A percentile compares a stretch with the other conserved stretches of the same genome.
Evolutionary conservation across 2,797 vertebrate genomes (phyloP).

Genomic region (Argentina silus): DNA sequence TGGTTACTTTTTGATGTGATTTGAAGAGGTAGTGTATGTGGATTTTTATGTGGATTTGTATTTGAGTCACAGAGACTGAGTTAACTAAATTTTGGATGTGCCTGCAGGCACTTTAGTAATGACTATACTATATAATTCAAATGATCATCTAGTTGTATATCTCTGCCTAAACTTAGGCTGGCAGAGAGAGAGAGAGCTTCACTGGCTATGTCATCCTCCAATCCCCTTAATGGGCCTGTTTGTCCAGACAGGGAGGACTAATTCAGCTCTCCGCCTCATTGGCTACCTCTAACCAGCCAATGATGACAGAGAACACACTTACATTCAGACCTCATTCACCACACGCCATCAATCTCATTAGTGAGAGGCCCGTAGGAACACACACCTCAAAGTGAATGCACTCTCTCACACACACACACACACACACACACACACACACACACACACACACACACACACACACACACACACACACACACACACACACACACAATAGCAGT

Average conservation of each 20-base stretch:
- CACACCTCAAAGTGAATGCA: neutral
- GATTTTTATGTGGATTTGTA: too few relatives aligned
- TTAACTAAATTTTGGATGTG: too few relatives aligned
- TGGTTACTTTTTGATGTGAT: too few relatives aligned
- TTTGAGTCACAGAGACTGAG: too few relatives aligned
- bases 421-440: neutral
- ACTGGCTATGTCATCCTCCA: slow-evolving; percentile 45
- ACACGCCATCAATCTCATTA: slow-evolving; percentile 10
- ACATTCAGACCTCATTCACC: slow-evolving; percentile 7
- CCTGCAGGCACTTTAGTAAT: too few relatives aligned
- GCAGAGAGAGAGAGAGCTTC: slow-evolving; percentile 11
- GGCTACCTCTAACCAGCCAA: slow-evolving; percentile 48
- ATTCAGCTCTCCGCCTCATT: slow-evolving; percentile 47
- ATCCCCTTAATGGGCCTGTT: slow-evolving; percentile 63
- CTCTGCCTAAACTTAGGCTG: too few relatives aligned
- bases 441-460: slow-evolving; percentile 9
- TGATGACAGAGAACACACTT: slow-evolving; percentile 34
- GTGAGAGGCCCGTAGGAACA: neutral
- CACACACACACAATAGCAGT: slow-evolving; percentile 20
- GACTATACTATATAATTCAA: too few relatives aligned
- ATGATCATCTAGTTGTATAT: too few relatives aligned
- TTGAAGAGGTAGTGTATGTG: neutral
- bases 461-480: neutral
- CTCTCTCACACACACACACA: neutral
- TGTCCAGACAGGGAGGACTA: slow-evolving; percentile 51